phyloP scores from a whole-genome alignment of 1,140 invertebrate species.

The Drosophila busckii region DNA sequence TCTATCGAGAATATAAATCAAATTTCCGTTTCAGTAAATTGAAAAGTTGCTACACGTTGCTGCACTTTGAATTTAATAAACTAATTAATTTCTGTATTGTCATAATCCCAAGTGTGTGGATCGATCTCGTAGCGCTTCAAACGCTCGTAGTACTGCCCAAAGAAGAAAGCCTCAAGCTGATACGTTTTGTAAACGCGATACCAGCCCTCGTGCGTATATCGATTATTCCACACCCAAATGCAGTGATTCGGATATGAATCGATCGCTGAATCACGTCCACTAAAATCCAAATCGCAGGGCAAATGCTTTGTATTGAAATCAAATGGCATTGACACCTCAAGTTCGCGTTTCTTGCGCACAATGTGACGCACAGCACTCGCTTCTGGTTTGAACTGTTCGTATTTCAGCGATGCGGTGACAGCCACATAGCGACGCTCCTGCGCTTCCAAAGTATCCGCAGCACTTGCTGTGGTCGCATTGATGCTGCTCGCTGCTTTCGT shows the following conservation, averaged over 20 bases:
- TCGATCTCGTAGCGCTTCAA: conserved; percentile 22
- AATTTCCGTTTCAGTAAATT: conserved; percentile 43
- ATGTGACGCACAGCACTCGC: conserved; percentile 2
- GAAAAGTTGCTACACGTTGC: too few relatives aligned
- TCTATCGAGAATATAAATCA: too few relatives aligned
- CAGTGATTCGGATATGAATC: conserved; percentile 30
- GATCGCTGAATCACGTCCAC: background rate
- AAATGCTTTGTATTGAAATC: conserved; percentile 16
- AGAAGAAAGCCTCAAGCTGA: conserved; percentile 33
- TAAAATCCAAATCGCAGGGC: conserved; percentile 40
- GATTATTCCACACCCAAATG: conserved; percentile 25
- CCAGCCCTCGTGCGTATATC: conserved; percentile 9
- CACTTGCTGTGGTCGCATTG: too few relatives aligned
- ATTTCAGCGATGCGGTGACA: too few relatives aligned
- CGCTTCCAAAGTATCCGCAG: too few relatives aligned
- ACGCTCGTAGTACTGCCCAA: conserved; percentile 33
- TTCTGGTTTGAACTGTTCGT: too few relatives aligned
- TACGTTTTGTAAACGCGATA: conserved; percentile 28
- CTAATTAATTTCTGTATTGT: background rate
- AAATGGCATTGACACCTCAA: conserved; percentile 1
- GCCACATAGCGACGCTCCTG: too few relatives aligned
- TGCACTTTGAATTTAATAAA: too few relatives aligned
- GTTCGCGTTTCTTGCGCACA: background rate
- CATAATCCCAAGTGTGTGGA: conserved; percentile 1
- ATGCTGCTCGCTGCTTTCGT: too few relatives aligned